These are phyloP conservation scores for Napeogenes inachia DNA, from an alignment of 2,888 invertebrate genomes.

Conservation along the genomic window DNA sequence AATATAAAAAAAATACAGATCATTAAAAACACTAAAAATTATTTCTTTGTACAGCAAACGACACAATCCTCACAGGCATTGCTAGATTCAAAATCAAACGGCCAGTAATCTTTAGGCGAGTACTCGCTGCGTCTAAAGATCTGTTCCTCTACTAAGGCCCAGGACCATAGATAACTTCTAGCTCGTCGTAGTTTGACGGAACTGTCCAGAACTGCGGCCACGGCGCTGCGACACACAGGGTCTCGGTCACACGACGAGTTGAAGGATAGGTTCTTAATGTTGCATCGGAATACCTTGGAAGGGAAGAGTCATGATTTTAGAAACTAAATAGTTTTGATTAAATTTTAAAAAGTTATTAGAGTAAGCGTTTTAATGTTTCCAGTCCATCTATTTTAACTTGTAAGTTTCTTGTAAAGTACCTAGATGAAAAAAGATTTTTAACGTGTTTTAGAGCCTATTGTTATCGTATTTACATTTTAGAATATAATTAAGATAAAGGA, in stretches of 20 bases:
- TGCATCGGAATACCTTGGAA: conserved; percentile 60
- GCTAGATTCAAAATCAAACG: conserved; percentile 32
- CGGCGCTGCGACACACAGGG: conserved; percentile 50
- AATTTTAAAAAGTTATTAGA: too few relatives aligned
- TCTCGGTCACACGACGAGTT: conserved; percentile 49
- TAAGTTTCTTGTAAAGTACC: too few relatives aligned
- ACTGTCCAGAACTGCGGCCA: conserved; percentile 49
- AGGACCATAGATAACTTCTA: conserved; percentile 50
- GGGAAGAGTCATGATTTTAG: not conserved
- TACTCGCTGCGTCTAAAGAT: conserved; percentile 43
- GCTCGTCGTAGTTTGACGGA: conserved; percentile 46
- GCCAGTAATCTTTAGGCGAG: conserved; percentile 50
- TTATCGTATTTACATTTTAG: too few relatives aligned
- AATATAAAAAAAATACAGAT: not conserved
- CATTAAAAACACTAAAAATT: not conserved
- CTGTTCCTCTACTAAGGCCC: conserved; percentile 46
- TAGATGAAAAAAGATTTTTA: too few relatives aligned
- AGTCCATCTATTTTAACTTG: too few relatives aligned
- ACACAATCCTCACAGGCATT: conserved; percentile 22
- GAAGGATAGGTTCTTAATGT: conserved; percentile 54
- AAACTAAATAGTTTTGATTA: too few relatives aligned
- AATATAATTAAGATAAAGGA: too few relatives aligned
- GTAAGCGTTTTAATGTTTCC: too few relatives aligned
- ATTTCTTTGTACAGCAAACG: conserved; percentile 9
- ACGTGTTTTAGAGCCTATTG: too few relatives aligned